Evolutionary conservation across 1,140 invertebrate genomes (phyloP), one percentile per base, ranked within the genome.

Genomic region (Mesaphorura yosii): DNA sequence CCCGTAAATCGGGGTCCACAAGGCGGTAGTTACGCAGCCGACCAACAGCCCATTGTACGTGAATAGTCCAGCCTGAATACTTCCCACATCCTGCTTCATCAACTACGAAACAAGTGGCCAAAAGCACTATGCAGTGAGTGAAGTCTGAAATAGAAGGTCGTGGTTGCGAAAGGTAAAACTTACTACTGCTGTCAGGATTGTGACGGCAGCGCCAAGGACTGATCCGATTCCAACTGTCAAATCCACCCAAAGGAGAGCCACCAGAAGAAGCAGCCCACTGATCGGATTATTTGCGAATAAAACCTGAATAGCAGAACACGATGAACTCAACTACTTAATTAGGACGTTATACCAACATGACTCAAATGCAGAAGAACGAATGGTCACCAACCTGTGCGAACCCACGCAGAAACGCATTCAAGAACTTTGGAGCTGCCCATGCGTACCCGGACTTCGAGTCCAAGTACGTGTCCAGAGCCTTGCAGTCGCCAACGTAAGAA

Each of bases 211-310:
- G 10, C 71, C 66, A 15, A 59, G 26, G 10, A 48, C 5, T 37
- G 48, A 26, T 40, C 55, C 48, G 63, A 66, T 40, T 14, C 70
- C 63, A 12, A 65, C 64, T 17, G 62, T 51, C 7, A 68, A 64
- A 40, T 64, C 53, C n/a, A 65, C 53, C 38, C 58, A 58, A 55
- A 61, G 65, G 37, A 72, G 54, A 7, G 66, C 66, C 23, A 68
- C 56, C 14, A 69, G 60, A 49, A 73, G 66, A 12, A 73, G 48
- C 10, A 73, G 47, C 23, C 72, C 73, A 48, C 66, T 70, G 29
- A 74, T 61, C 22, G 73, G 71, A 64, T 74, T 73, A 57, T 73
- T 73, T 12, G 68, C 66, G 34, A 72, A 69, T 7, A 65, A 58
- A 1, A 67, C 66, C 72, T 74, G 57, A 12, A 63, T 64, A n/a